Base-by-base conservation (phyloP, 2,888 invertebrate species). In the Callinectes sapidus region DNA sequence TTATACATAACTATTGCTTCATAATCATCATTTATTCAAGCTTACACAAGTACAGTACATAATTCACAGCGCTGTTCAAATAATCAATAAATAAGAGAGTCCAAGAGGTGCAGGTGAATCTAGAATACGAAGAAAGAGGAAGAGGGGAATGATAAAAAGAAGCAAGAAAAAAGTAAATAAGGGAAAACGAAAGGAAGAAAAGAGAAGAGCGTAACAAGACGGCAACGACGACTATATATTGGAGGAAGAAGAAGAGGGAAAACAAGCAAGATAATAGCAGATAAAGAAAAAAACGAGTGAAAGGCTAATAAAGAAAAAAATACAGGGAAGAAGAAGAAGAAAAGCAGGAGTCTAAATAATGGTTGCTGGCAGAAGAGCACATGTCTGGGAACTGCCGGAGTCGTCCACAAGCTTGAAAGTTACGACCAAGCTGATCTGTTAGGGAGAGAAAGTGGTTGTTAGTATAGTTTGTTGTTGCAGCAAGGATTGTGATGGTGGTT, bases 331-430 rank as follows among this genome's bases (percentile, higher is more conserved):
- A 18, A 61, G 61, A 18, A 23, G 23, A 23, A 61, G 61, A 35
- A 13, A n/a, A 54, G 42, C 14, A 35, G n/a, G 87, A 42, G 18
- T n/a, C 28, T 89, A 93, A 39, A 91, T 87, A n/a, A 91, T n/a
- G 23, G 16, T 86, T 14, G 71, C 87, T 0, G 91, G 91, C 13
- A 93, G 71, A 35, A 85, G 71, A 39, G 88, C 71, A 54, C 93
- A 93, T 1, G 87, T 77, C 55, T 93, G 86, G 28, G 61, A 28
- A 5, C 39, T 61, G 18, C 71, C 55, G 23, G 86, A 35, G n/a
- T 28, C 66, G 89, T 93, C 55, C 89, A 71, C n/a, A 55, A 93
- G 35, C 54, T 86, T 86, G 86, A 93, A 66, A 18, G 89, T 93
- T 18, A 90, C 92, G 3, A 91, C 61, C 14, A 89, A 61, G 85